Evolutionary conservation across 2,113 vertebrate species (phyloP).

Genomic region (Ptilonorhynchus violaceus): DNA sequence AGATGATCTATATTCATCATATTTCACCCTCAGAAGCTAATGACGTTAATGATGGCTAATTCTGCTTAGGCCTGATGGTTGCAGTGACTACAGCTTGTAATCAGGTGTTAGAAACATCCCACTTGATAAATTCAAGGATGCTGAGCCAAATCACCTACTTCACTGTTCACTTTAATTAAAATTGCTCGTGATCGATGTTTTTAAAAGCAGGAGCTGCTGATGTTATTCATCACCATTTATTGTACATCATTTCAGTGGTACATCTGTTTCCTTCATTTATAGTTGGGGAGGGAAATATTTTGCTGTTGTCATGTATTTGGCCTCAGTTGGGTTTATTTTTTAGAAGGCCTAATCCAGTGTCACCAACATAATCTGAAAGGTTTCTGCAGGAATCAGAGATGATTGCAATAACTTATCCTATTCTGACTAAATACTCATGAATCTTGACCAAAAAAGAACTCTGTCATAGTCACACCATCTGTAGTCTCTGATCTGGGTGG

Average conservation of each 20-base stretch:
- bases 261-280: background rate
- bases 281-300: background rate
- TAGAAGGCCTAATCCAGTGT: background rate
- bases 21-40: background rate
- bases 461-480: background rate
- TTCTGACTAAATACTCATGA: background rate
- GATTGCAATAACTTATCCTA: background rate
- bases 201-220: conserved; percentile 11
- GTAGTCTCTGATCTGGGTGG: background rate
- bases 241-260: background rate
- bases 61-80: background rate
- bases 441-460: background rate
- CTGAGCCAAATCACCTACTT: conserved; percentile 2
- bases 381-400: background rate
- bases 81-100: background rate
- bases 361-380: background rate
- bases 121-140: background rate
- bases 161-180: conserved; percentile 27
- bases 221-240: background rate
- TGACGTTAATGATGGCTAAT: background rate
- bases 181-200: background rate
- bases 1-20: background rate
- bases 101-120: background rate
- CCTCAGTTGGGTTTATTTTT: background rate
- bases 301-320: background rate